Conservation (phyloP, 1,140 invertebrate species). For the Pomacea maculata region DNA sequence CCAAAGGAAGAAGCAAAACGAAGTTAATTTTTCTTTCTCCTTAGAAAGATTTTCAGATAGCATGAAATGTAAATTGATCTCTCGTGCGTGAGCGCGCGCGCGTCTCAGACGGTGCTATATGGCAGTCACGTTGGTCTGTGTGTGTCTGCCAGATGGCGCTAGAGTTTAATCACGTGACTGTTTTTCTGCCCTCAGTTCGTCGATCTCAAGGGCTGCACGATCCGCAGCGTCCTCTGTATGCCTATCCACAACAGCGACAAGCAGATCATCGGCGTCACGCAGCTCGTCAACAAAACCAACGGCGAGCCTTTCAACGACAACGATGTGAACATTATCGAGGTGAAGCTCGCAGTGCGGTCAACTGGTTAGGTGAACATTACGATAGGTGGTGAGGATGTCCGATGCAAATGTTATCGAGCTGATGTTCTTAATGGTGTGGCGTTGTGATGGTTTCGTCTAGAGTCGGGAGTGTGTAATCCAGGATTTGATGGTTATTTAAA, state of each 20-base stretch:
- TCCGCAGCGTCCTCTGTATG: constrained; percentile 88
- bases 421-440: neutral
- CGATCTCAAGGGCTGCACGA: constrained; percentile 74
- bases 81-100: too few species aligned
- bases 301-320: constrained; percentile 84
- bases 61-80: too few species aligned
- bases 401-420: constrained; percentile 76
- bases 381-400: constrained; percentile 53
- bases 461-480: neutral
- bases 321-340: constrained; percentile 79
- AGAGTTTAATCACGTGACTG: neutral
- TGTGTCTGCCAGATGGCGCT: too few species aligned
- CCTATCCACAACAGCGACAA: constrained; percentile 91
- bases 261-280: constrained; percentile 86
- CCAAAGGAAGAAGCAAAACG: too few species aligned
- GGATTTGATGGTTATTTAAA: too few species aligned
- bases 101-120: too few species aligned
- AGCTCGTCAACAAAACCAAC: constrained; percentile 94
- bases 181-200: constrained; percentile 32
- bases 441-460: neutral
- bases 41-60: too few species aligned
- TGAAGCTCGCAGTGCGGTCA: constrained; percentile 15
- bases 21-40: too few species aligned
- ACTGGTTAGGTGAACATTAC: constrained; percentile 68
- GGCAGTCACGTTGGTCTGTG: too few species aligned